Evolutionary conservation across 2,797 vertebrate species (phyloP), one percentile per base, ranked within the genome.

Genomic region (Nyctalus aviator): DNA sequence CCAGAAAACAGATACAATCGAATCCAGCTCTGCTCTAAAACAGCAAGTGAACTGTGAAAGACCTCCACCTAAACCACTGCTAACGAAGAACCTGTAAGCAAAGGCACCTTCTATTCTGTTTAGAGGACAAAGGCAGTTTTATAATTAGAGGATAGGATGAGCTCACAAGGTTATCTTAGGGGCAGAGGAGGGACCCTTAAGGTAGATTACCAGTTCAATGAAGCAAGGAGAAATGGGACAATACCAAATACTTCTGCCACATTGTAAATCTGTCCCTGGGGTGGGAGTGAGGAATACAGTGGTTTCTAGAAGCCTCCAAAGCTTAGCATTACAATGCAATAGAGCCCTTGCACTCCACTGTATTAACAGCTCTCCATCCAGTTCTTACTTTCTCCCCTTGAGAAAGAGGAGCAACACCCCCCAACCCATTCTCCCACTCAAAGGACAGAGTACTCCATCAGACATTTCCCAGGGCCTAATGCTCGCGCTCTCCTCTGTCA

Each of bases 401-500:
- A 86, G 25, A 53, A 73, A n/a, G 23, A 59, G 23, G 21, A 5
- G 1, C 4, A 2, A 3, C 27, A 10, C 30, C 32, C 1, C 7
- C 35, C 1, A 37, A 53, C 35, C 18, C 59, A 37, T 12, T 14
- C 35, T 14, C 59, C 41, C 20, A 8, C 6, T 30, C 2, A 6
- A 15, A 23, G 5, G 12, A 7, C 0, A 46, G 30, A 53, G 14
- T 46, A 62, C 23, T 6, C 41, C 4, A 1, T 0, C 1, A 20
- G 23, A 13, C 57, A 59, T 11, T 21, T 62, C 3, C 48, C 13
- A 0, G 0, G 13, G 37, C 69, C 37, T 77, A 73, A 77, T 0
- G 5, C 11, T 41, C 46, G 25, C 5, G 17, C 9, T 82, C 21
- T 35, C 44, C 18, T 68, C 41, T 71, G 44, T 48, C 76, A 57